Evolutionary conservation across 2,113 vertebrate species (phyloP).

Genomic region (Rhynchopsitta pachyrhyncha): DNA sequence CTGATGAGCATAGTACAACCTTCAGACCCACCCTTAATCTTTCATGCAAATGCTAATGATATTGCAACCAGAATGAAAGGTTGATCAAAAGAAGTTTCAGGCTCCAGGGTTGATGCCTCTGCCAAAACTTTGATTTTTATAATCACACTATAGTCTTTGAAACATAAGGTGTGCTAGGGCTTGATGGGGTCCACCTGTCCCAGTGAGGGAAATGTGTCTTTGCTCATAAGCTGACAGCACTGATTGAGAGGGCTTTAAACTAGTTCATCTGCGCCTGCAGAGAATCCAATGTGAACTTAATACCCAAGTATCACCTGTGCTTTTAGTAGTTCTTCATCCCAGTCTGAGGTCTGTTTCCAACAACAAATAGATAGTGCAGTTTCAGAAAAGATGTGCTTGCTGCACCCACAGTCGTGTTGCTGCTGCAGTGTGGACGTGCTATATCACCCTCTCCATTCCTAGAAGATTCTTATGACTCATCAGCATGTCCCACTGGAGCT

Average conservation of each 20-base stretch:
- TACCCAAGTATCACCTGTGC: not conserved
- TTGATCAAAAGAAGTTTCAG: not conserved
- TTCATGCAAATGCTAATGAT: not conserved
- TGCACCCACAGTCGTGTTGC: not conserved
- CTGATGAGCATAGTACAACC: not conserved
- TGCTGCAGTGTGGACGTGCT: not conserved
- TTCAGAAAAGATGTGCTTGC: not conserved
- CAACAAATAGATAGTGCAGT: rapidly evolving
- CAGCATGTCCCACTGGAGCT: not conserved
- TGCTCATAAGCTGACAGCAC: not conserved
- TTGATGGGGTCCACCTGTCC: not conserved
- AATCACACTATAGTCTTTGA: not conserved
- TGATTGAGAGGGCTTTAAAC: not conserved
- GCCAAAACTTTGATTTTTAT: not conserved
- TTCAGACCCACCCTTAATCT: not conserved
- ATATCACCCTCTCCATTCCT: not conserved
- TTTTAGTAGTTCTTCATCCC: not conserved
- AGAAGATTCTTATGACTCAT: not conserved
- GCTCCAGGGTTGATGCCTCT: not conserved
- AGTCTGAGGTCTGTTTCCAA: not conserved
- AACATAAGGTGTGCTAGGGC: not conserved
- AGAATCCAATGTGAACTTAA: not conserved
- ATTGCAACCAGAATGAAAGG: not conserved
- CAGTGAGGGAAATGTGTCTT: not conserved
- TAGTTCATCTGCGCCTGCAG: not conserved